Conservation (phyloP, 2,797 vertebrate genomes). For the Lagodon rhomboides region DNA sequence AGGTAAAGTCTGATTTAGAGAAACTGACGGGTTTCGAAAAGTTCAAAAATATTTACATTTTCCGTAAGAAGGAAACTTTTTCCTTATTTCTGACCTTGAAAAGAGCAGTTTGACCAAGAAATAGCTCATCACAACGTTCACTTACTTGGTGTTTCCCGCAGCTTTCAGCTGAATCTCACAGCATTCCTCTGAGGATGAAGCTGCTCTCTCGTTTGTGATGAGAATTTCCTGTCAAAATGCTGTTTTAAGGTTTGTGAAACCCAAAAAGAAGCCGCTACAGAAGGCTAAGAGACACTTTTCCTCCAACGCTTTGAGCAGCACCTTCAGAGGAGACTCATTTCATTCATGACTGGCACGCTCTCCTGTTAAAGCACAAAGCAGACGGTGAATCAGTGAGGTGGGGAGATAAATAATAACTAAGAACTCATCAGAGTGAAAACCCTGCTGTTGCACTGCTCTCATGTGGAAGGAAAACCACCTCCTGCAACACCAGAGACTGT, state of each 20-base stretch:
- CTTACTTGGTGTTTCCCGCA: not conserved
- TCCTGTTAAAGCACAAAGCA: constrained; percentile 12
- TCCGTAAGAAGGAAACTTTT: not conserved
- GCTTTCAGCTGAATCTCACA: not conserved
- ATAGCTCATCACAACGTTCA: not conserved
- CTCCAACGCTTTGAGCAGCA: constrained; percentile 10
- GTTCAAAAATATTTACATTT: not conserved
- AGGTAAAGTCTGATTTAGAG: not conserved
- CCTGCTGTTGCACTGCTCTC: not conserved
- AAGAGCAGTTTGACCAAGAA: not conserved
- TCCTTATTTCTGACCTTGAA: not conserved
- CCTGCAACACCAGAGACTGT: not conserved
- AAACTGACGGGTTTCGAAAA: not conserved
- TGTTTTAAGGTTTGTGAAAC: not conserved
- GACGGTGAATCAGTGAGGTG: not conserved
- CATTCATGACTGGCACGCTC: not conserved
- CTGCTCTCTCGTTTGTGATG: not conserved
- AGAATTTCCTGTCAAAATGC: not conserved
- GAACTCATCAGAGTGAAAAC: not conserved
- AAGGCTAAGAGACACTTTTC: not conserved
- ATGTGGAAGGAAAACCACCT: not conserved
- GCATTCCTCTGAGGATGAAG: not conserved
- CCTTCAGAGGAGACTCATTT: not conserved
- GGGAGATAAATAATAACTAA: not conserved
- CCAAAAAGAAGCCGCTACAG: not conserved